Evolutionary conservation across 2,113 vertebrate genomes (phyloP).

Genomic region (Varanus salvator): DNA sequence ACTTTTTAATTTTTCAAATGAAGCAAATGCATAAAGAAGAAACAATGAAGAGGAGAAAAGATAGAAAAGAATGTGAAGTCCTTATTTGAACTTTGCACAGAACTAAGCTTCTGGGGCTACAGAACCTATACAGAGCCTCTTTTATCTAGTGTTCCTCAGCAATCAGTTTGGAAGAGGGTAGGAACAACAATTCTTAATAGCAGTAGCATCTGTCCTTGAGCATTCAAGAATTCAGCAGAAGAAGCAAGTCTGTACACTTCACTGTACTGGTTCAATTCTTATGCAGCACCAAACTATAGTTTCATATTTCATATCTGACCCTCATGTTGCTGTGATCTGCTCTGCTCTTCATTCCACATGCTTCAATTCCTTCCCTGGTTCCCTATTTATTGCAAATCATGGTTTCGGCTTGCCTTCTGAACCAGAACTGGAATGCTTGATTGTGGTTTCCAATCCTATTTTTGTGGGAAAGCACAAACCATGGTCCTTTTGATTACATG

Average conservation of each 20-base stretch:
- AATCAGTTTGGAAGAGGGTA: fast-evolving
- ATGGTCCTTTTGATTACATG: neutral
- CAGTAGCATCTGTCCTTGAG: neutral
- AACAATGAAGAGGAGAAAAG: neutral
- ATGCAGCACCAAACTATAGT: neutral
- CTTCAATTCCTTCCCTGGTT: neutral
- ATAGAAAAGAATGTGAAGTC: fast-evolving
- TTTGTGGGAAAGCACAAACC: neutral
- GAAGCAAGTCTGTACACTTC: neutral
- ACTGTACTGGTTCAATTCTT: no score
- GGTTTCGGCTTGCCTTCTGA: neutral
- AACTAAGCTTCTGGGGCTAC: neutral
- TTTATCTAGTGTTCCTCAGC: neutral
- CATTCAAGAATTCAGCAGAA: fast-evolving
- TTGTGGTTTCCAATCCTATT: neutral
- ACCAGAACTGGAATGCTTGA: neutral
- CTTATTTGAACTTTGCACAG: neutral
- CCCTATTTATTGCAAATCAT: neutral
- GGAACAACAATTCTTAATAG: neutral
- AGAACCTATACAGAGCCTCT: neutral
- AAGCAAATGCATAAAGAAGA: neutral
- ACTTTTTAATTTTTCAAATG: neutral
- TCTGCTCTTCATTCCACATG: neutral
- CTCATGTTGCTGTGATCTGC: neutral
- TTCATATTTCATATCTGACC: neutral